These are phyloP conservation scores for Eumaeus atala DNA, from an alignment of 1,140 invertebrate species.

Conservation along the genomic window DNA sequence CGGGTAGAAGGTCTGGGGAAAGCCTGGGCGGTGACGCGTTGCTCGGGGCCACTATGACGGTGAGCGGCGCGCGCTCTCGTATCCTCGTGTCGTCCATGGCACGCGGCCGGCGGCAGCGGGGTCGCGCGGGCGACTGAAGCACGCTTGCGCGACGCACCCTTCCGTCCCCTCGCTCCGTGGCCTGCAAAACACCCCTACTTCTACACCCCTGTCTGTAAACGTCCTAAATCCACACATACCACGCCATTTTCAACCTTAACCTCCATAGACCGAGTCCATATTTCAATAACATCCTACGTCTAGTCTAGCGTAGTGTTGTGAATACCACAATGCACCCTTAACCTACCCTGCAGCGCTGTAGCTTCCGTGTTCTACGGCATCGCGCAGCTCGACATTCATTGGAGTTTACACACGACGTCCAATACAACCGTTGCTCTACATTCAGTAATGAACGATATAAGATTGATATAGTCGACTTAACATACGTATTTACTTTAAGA, in stretches of 20 bases:
- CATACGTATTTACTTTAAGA: constrained; percentile 19
- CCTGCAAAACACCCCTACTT: constrained; percentile 63
- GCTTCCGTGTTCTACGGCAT: constrained; percentile 20
- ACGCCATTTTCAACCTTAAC: constrained; percentile 24
- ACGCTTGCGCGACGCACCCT: constrained; percentile 64
- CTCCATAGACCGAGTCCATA: constrained; percentile 8
- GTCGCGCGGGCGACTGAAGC: constrained; percentile 66
- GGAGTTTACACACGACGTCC: constrained; percentile 18
- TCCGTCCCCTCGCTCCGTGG: constrained; percentile 42
- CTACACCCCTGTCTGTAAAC: constrained; percentile 33
- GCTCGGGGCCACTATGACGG: constrained; percentile 70
- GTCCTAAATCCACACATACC: constrained; percentile 24
- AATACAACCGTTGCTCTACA: neutral
- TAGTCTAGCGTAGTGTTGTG: constrained; percentile 44
- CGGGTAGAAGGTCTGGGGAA: constrained; percentile 65
- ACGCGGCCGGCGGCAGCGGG: constrained; percentile 66
- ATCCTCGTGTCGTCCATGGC: constrained; percentile 59
- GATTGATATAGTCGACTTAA: constrained; percentile 3
- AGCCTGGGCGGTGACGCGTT: constrained; percentile 61
- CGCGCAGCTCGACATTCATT: constrained; percentile 30
- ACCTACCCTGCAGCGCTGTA: constrained; percentile 51
- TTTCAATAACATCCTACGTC: constrained; percentile 16
- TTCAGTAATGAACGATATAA: constrained; percentile 25
- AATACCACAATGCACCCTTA: constrained; percentile 66
- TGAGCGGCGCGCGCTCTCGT: constrained; percentile 66